Evolutionary conservation across 2,797 vertebrate genomes (phyloP).

Genomic region (Cetoscarus ocellatus): DNA sequence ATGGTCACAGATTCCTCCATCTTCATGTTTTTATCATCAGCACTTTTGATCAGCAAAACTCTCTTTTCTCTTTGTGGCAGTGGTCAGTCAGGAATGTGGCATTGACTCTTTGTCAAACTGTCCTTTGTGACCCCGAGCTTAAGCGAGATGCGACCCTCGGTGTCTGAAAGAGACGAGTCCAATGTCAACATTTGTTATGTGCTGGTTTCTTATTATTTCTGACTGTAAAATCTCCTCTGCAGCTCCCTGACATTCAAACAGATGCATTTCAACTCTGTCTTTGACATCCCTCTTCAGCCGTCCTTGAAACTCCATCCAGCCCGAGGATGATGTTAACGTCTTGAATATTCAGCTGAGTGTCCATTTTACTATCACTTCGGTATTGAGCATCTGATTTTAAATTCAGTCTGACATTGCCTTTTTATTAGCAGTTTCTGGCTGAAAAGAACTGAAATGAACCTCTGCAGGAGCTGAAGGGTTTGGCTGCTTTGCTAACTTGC

Average conservation of each 20-base stretch:
- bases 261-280: not conserved
- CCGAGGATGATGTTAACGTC: not conserved
- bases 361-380: not conserved
- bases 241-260: not conserved
- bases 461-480: not conserved
- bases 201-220: not conserved
- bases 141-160: not conserved
- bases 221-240: not conserved
- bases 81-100: not conserved
- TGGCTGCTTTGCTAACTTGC: constrained; percentile 7
- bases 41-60: not conserved
- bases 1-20: constrained; percentile 6
- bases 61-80: not conserved
- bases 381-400: not conserved
- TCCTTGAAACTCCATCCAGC: constrained; percentile 9
- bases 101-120: not conserved
- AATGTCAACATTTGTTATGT: not conserved
- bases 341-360: constrained; percentile 1
- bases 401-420: not conserved
- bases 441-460: not conserved
- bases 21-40: not conserved
- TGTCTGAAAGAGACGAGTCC: not conserved
- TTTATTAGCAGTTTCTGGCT: constrained; percentile 3
- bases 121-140: not conserved
- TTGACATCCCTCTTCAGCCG: constrained; percentile 2